Percentiles rank a stretch among this genome's conserved stretches.
These are phyloP conservation scores for Aphis gossypii DNA, from an alignment of 1,140 invertebrate genomes.

Conservation along the genomic window DNA sequence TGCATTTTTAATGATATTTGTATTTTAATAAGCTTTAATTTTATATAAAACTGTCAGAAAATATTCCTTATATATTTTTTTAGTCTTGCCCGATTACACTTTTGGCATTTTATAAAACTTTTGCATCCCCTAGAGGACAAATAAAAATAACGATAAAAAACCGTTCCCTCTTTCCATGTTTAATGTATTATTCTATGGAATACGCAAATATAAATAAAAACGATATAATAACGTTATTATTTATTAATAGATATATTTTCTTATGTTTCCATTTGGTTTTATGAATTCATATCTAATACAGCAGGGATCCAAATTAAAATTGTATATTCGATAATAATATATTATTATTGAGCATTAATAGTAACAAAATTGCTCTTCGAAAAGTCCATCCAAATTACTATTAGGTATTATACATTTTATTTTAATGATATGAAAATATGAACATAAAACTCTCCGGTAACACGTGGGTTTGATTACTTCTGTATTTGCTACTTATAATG, in stretches of 20 bases:
- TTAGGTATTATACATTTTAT: neutral
- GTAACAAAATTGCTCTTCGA: neutral
- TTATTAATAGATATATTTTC: slow-evolving; percentile 31
- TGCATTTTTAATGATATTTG: neutral
- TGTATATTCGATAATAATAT: neutral
- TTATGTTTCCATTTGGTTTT: slow-evolving; percentile 10
- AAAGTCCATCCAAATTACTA: neutral
- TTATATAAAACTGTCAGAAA: slow-evolving; percentile 11
- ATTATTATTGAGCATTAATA: neutral
- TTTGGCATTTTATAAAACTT: slow-evolving; percentile 42
- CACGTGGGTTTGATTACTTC: neutral
- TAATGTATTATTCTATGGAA: slow-evolving; percentile 34
- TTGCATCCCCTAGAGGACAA: slow-evolving; percentile 31
- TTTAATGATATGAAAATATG: neutral
- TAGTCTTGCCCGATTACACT: neutral
- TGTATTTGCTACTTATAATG: neutral
- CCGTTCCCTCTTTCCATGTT: neutral
- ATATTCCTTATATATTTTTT: neutral
- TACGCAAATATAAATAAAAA: slow-evolving; percentile 22
- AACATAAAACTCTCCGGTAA: neutral
- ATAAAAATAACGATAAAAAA: slow-evolving; percentile 46
- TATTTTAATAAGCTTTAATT: neutral
- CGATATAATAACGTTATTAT: slow-evolving; percentile 35
- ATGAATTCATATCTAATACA: slow-evolving; percentile 13
- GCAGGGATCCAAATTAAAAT: neutral